These are phyloP conservation scores for Eubucco bourcierii DNA, from an alignment of 2,113 vertebrate genomes.

Conservation along the genomic window DNA sequence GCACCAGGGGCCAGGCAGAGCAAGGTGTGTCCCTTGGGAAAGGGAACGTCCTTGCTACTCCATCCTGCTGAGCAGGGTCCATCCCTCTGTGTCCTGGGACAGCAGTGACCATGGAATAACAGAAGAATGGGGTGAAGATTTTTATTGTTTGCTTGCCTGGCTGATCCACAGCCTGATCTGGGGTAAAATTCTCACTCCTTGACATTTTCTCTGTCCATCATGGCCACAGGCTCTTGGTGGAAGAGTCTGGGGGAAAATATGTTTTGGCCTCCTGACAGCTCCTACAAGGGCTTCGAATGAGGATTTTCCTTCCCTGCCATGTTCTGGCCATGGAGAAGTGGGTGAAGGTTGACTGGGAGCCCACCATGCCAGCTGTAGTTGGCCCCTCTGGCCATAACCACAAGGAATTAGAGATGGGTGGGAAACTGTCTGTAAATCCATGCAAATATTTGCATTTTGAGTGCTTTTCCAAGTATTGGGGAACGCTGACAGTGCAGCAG, in stretches of 20 bases:
- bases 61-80: not conserved
- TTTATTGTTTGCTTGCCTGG: not conserved
- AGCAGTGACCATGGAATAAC: not conserved
- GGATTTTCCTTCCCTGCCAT: not conserved
- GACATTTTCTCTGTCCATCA: fast-evolving
- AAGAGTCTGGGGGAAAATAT: not conserved
- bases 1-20: not conserved
- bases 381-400: not conserved
- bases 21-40: not conserved
- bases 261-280: not conserved
- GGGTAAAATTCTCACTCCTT: not conserved
- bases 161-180: not conserved
- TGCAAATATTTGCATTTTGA: slow-evolving; percentile 46
- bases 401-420: not conserved
- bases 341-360: not conserved
- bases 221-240: not conserved
- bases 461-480: not conserved
- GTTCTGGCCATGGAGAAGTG: not conserved
- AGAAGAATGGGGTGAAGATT: not conserved
- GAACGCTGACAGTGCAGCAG: slow-evolving; percentile 5
- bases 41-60: not conserved
- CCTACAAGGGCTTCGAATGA: not conserved
- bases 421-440: not conserved
- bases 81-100: not conserved
- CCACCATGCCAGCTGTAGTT: fast-evolving